A percentile compares a stretch with the other conserved stretches of the same genome.
Conservation (phyloP, 2,888 invertebrate genomes). For the Synergus laeviventris region DNA sequence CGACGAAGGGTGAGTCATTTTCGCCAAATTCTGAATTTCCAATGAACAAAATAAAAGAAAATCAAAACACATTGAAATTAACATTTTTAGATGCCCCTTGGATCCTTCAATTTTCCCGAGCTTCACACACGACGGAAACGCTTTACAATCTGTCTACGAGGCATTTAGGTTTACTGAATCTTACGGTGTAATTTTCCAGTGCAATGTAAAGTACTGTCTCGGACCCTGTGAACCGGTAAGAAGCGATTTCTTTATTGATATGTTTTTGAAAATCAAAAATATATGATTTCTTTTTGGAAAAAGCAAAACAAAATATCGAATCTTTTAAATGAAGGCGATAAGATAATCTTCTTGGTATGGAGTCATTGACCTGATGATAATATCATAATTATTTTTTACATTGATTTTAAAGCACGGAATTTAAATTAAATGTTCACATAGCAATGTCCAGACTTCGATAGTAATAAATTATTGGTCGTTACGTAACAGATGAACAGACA, state of each 20-base stretch:
- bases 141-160: slow-evolving; percentile 89
- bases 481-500: neutral
- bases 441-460: too few relatives aligned
- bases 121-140: slow-evolving; percentile 93
- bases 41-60: neutral
- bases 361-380: neutral
- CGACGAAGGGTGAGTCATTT: slow-evolving; percentile 86
- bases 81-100: slow-evolving; percentile 85
- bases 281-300: neutral
- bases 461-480: neutral
- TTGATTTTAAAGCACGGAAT: slow-evolving; percentile 2
- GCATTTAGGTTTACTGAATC: slow-evolving; percentile 97
- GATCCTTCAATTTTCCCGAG: slow-evolving; percentile 96
- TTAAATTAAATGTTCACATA: neutral
- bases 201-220: slow-evolving; percentile 96
- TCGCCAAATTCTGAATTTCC: neutral
- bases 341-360: neutral
- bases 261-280: too few relatives aligned
- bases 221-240: slow-evolving; percentile 95
- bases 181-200: slow-evolving; percentile 97
- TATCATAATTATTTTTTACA: neutral
- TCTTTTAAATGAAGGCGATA: neutral
- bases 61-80: neutral
- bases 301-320: neutral
- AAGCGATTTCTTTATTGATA: too few relatives aligned